Evolutionary conservation across 2,888 invertebrate species (phyloP), one percentile per base, ranked within the genome.

Genomic region (Sphinx pinastri): DNA sequence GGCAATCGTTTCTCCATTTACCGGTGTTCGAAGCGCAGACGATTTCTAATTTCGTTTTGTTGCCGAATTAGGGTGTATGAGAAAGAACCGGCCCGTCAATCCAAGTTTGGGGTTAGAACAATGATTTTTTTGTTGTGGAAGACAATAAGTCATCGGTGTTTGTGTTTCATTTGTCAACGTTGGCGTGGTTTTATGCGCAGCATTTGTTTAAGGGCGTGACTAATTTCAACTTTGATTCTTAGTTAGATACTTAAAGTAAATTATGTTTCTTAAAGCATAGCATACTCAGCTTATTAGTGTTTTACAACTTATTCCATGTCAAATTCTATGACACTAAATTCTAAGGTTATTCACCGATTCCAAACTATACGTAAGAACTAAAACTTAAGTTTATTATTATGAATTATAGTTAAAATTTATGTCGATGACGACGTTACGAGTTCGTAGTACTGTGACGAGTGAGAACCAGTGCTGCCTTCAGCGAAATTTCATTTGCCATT

Each of bases 1-100:
- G 93, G 89, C 93, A 93, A 93, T 93, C 92, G 90, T 91, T 91
- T 83, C 88, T 84, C 87, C 88, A 86, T 92, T 91, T 92, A 89
- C 91, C 87, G 90, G 87, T 87, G 83, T 85, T 85, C 84, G 84
- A 85, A 83, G 84, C 77, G 81, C 85, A 88, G 87, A 86, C 87
- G 87, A 88, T 85, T 88, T 83, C 84, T 90, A 90, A 91, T 89
- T 88, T 85, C 84, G 84, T 83, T 83, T 70, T 70, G 70, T 70
- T 70, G 49, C 70, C 70, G 67, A 70, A 70, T 70, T 58, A 67
- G 58, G 67, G 57, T n/a, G 67, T 51, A 31, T 49, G 51, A 57
- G 66, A 66, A 70, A 68, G 52, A 67, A 55, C 51, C 58, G 38
- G 67, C 63, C 49, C 13, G 47, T 49, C 0, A 19, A 47, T 13